These are phyloP conservation scores for Pissodes strobi DNA, from an alignment of 1,140 invertebrate species.

Conservation along the genomic window DNA sequence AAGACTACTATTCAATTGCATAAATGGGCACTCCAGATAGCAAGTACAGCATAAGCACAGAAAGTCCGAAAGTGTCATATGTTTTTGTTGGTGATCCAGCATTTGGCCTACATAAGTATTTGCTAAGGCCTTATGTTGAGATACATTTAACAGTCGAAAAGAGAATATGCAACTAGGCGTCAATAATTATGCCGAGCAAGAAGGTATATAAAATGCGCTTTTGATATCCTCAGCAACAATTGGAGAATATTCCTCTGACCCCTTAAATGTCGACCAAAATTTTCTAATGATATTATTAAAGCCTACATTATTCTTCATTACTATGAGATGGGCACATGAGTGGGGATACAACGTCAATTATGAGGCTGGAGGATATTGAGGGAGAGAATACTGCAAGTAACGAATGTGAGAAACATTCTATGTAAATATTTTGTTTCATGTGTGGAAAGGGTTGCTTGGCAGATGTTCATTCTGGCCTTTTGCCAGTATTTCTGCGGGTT, in stretches of 20 bases:
- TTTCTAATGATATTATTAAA: slow-evolving; percentile 29
- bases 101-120: slow-evolving; percentile 47
- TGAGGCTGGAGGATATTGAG: background rate
- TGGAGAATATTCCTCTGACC: slow-evolving; percentile 47
- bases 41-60: slow-evolving; percentile 48
- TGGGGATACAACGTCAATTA: background rate
- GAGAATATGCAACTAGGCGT: slow-evolving; percentile 57
- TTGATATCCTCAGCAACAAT: too few species aligned
- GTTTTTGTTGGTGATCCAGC: slow-evolving; percentile 50
- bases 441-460: background rate
- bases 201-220: slow-evolving; percentile 54
- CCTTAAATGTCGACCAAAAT: slow-evolving; percentile 24
- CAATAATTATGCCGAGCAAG: slow-evolving; percentile 49
- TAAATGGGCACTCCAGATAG: slow-evolving; percentile 54
- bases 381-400: background rate
- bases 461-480: too few species aligned
- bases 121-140: slow-evolving; percentile 53
- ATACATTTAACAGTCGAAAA: slow-evolving; percentile 43
- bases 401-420: background rate
- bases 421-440: background rate
- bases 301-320: slow-evolving; percentile 23
- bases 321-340: background rate
- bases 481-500: too few species aligned
- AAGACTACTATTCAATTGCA: slow-evolving; percentile 50
- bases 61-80: slow-evolving; percentile 33